Evolutionary conservation across 2,113 vertebrate genomes (phyloP).

Genomic region (Bambusicola thoracicus): DNA sequence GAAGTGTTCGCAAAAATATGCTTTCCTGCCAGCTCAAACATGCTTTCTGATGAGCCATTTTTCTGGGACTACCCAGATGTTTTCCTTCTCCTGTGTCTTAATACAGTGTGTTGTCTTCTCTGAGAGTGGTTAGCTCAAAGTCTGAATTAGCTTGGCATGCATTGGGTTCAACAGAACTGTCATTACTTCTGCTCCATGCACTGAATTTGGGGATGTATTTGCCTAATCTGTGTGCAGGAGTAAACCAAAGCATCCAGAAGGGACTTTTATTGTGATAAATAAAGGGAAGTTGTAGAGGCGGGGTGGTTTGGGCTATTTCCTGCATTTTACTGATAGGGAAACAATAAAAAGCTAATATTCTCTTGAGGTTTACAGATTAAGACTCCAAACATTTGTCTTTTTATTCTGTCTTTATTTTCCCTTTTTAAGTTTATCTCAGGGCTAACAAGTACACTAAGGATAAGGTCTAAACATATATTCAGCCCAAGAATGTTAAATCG

Average conservation of each 20-base stretch:
- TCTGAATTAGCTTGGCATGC: background rate
- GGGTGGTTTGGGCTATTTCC: conserved; percentile 9
- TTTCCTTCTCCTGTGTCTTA: background rate
- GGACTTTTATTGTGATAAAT: conserved; percentile 2
- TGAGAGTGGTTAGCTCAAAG: accelerated
- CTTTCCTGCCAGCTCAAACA: background rate
- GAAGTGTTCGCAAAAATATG: background rate
- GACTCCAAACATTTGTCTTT: background rate
- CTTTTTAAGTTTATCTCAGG: background rate
- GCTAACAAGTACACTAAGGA: background rate
- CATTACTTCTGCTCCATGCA: background rate
- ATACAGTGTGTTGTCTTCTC: background rate
- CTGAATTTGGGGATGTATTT: background rate
- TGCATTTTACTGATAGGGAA: conserved; percentile 28
- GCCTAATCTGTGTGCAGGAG: background rate
- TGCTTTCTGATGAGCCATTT: background rate
- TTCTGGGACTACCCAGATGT: background rate
- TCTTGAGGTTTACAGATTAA: background rate
- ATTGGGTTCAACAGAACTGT: background rate
- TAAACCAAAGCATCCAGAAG: background rate
- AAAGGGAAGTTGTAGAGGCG: conserved; percentile 26
- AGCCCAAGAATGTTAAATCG: background rate
- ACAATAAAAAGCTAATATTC: conserved; percentile 35
- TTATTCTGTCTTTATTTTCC: background rate
- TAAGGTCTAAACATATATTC: background rate